These are phyloP conservation scores for Neomonachus schauinslandi DNA, from an alignment of 2,113 vertebrate species.

Conservation along the genomic window DNA sequence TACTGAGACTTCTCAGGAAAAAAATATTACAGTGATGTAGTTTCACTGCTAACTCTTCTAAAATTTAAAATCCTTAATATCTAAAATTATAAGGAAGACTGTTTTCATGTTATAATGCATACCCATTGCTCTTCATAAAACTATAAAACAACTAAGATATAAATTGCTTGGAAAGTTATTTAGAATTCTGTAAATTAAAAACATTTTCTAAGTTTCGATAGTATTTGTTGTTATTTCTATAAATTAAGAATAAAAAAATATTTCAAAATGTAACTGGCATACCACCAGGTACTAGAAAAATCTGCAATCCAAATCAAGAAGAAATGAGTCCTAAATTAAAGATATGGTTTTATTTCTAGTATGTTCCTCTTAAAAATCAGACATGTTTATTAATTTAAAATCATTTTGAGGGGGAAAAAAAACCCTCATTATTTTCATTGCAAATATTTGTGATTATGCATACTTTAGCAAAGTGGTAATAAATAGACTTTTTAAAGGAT, in stretches of 20 bases:
- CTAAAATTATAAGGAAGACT: background rate
- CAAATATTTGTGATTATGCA: constrained; percentile 16
- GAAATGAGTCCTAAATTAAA: background rate
- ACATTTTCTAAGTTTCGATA: background rate
- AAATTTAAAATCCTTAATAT: constrained; percentile 7
- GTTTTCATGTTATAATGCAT: background rate
- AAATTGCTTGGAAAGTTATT: constrained; percentile 19
- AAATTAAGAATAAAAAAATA: constrained; percentile 15
- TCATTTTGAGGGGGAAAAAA: background rate
- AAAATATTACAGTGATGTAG: background rate
- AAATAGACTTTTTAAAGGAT: background rate
- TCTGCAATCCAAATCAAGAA: background rate
- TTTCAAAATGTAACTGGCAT: background rate
- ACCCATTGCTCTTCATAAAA: background rate
- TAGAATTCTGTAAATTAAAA: background rate
- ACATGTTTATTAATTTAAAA: constrained; percentile 35
- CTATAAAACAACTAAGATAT: background rate
- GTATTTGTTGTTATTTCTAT: background rate
- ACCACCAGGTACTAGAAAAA: background rate
- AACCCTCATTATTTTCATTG: background rate
- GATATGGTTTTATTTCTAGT: background rate
- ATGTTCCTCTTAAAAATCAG: constrained; percentile 37
- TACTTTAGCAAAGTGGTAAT: background rate
- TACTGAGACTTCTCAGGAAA: background rate
- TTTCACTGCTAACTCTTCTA: background rate